These are phyloP conservation scores for Hydropotes inermis DNA, from an alignment of 2,113 vertebrate species.

Conservation along the genomic window DNA sequence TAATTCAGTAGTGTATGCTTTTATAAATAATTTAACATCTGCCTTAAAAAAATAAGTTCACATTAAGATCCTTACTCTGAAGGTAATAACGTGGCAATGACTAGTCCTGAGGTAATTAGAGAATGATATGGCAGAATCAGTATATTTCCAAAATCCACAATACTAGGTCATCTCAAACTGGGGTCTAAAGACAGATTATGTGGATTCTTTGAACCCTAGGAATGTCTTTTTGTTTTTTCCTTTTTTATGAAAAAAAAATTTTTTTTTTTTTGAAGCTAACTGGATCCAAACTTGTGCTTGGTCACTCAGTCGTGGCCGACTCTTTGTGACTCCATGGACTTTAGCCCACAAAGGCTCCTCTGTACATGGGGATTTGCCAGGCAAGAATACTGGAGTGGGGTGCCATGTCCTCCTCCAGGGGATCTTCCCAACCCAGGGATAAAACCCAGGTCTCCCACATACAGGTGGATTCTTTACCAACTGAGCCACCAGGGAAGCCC, in stretches of 20 bases:
- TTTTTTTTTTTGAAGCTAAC: not conserved
- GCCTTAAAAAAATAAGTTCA: not conserved
- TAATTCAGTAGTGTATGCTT: not conserved
- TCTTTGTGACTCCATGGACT: not conserved
- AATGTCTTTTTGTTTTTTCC: not conserved
- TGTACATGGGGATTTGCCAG: not conserved
- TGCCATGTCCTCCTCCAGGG: not conserved
- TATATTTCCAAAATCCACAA: not conserved
- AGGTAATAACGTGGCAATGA: not conserved
- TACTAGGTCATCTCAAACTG: not conserved
- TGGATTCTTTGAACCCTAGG: not conserved
- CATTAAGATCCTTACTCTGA: not conserved
- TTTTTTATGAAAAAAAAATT: not conserved
- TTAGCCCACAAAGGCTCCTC: not conserved
- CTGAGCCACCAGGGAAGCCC: not conserved
- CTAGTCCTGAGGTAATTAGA: not conserved
- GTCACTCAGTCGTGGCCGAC: not conserved
- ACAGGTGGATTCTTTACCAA: not conserved
- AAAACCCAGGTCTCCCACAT: not conserved
- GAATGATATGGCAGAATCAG: not conserved
- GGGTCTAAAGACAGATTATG: not conserved
- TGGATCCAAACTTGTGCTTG: not conserved
- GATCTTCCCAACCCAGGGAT: not conserved
- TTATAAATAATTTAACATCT: conserved; percentile 15
- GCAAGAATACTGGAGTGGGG: not conserved